phyloP scores from a whole-genome alignment of 2,113 vertebrate genomes.

The Aspiorhynchus laticeps region DNA sequence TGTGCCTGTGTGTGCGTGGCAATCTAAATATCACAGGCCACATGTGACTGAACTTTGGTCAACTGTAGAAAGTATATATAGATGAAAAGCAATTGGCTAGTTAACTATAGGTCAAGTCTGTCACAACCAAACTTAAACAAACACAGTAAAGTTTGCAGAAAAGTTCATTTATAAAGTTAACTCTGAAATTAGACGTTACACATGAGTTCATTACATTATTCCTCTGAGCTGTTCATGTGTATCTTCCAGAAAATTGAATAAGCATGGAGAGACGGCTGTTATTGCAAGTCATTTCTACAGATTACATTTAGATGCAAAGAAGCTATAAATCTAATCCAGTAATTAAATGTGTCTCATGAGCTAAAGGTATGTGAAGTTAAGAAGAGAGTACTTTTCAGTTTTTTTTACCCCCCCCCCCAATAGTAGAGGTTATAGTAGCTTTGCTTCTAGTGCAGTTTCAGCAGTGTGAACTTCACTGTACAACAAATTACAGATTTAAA shows the following conservation, averaged over 20 bases:
- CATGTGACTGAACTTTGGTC: constrained; percentile 48
- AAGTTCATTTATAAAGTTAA: constrained; percentile 53
- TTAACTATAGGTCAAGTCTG: constrained; percentile 43
- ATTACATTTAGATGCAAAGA: constrained; percentile 60
- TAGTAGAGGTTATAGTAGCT: background rate
- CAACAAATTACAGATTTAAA: background rate
- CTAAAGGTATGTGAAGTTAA: constrained; percentile 58
- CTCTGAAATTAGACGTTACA: constrained; percentile 68
- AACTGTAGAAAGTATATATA: background rate
- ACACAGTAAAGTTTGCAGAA: constrained; percentile 15
- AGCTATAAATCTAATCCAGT: constrained; percentile 69
- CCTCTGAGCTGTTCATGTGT: constrained; percentile 74
- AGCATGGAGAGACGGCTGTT: constrained; percentile 61
- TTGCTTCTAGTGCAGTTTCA: background rate
- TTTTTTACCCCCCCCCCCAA: background rate
- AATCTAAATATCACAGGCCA: background rate
- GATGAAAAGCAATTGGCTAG: constrained; percentile 18
- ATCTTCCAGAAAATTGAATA: constrained; percentile 77
- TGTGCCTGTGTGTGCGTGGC: background rate
- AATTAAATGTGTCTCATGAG: constrained; percentile 71
- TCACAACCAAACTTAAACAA: constrained; percentile 51
- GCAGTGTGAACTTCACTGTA: background rate
- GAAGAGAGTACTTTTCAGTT: constrained; percentile 51
- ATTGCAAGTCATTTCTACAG: constrained; percentile 68
- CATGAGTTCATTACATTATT: constrained; percentile 72